A percentile compares a stretch with the other conserved stretches of the same genome.
These are phyloP conservation scores for Thalassoma bifasciatum DNA, from an alignment of 2,113 vertebrate genomes.

Conservation along the genomic window DNA sequence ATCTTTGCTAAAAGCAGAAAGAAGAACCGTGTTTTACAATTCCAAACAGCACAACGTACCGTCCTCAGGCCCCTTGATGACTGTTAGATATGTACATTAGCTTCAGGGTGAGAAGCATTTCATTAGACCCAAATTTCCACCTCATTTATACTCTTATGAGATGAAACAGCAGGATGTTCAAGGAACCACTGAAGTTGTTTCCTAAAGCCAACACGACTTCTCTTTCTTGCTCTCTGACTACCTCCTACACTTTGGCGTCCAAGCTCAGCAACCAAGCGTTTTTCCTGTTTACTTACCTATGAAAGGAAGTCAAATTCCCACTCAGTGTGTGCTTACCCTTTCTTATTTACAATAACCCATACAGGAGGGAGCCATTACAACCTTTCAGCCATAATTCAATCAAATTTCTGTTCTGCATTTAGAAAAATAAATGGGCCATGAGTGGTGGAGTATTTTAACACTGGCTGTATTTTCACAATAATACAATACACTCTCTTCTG, in stretches of 20 bases:
- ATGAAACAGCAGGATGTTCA: slow-evolving; percentile 28
- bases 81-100: slow-evolving; percentile 42
- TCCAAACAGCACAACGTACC: slow-evolving; percentile 30
- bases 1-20: slow-evolving; percentile 15
- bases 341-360: slow-evolving; percentile 78
- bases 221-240: slow-evolving; percentile 44
- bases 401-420: slow-evolving; percentile 80
- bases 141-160: slow-evolving; percentile 57
- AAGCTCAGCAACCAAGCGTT: slow-evolving; percentile 63
- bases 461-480: slow-evolving; percentile 77
- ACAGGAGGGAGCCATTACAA: slow-evolving; percentile 77
- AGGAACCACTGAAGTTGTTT: slow-evolving; percentile 49
- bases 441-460: slow-evolving; percentile 75
- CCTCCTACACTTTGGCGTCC: slow-evolving; percentile 28
- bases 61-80: slow-evolving; percentile 56
- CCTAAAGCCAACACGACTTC: slow-evolving; percentile 34
- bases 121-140: slow-evolving; percentile 55
- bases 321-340: slow-evolving; percentile 77
- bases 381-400: slow-evolving; percentile 82
- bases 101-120: slow-evolving; percentile 47
- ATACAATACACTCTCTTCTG: slow-evolving; percentile 79
- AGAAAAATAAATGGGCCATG: slow-evolving; percentile 80
- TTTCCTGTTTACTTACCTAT: slow-evolving; percentile 82
- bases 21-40: slow-evolving; percentile 53
- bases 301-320: slow-evolving; percentile 77